Percentiles rank a stretch among this genome's conserved stretches.
Conservation (phyloP, 1,140 invertebrate species). For the Tetragonula clypearis region DNA sequence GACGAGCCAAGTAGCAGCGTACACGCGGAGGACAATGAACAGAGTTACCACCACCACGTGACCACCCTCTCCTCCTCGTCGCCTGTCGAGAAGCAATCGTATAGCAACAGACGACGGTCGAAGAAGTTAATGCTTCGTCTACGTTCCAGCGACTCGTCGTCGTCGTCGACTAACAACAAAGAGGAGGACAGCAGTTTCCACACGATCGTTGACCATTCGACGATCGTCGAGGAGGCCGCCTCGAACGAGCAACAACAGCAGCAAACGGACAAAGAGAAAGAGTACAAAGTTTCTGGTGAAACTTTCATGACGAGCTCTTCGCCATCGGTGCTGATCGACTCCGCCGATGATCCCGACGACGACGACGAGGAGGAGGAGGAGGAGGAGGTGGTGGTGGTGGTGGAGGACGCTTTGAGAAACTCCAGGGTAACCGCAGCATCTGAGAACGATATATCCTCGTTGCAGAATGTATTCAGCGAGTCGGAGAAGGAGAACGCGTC, state of each 20-base stretch:
- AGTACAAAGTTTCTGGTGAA: constrained; percentile 20
- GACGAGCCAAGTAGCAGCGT: background rate
- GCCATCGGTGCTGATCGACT: constrained; percentile 54
- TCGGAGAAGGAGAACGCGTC: constrained; percentile 67
- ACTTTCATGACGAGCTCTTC: constrained; percentile 33
- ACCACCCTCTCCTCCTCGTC: background rate
- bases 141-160: constrained; percentile 69
- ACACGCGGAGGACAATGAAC: constrained; percentile 23
- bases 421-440: constrained; percentile 6
- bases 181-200: constrained; percentile 60
- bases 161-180: constrained; percentile 61
- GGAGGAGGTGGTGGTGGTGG: too few relatives aligned
- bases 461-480: constrained; percentile 74
- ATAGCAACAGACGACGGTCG: constrained; percentile 67
- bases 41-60: background rate
- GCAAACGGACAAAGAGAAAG: background rate
- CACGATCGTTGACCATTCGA: too few relatives aligned
- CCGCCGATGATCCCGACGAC: constrained; percentile 5
- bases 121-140: constrained; percentile 73
- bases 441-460: constrained; percentile 56
- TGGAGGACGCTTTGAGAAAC: constrained; percentile 5
- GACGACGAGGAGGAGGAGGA: constrained; percentile 23
- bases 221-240: too few relatives aligned
- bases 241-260: constrained; percentile 45
- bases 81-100: constrained; percentile 64